These are phyloP conservation scores for Agonum fuliginosum DNA, from an alignment of 2,888 invertebrate genomes.

Conservation along the genomic window DNA sequence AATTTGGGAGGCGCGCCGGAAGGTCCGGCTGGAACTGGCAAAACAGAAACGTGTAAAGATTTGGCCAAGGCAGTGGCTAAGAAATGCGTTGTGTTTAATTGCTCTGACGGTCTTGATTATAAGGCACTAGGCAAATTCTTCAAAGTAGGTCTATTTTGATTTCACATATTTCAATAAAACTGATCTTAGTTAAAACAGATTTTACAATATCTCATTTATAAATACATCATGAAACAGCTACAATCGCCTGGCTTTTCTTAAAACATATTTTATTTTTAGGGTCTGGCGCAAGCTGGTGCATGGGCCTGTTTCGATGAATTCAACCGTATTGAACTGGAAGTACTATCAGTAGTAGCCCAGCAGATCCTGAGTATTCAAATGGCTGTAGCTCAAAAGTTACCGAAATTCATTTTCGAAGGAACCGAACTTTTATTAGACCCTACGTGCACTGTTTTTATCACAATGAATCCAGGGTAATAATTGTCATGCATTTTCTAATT, in stretches of 20 bases:
- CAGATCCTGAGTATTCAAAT: slow-evolving; percentile 94
- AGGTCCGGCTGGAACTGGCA: slow-evolving; percentile 95
- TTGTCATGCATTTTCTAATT: no score
- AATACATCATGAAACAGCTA: no score
- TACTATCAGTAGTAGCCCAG: slow-evolving; percentile 94
- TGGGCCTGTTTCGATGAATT: slow-evolving; percentile 98
- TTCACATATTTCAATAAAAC: no score
- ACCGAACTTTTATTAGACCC: slow-evolving; percentile 92
- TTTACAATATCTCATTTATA: no score
- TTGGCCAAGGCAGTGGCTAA: slow-evolving; percentile 96
- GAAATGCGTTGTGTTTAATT: slow-evolving; percentile 97
- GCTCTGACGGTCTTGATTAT: slow-evolving; percentile 94
- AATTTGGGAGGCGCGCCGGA: slow-evolving; percentile 95
- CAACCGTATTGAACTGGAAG: slow-evolving; percentile 94
- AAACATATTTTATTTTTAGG: no score
- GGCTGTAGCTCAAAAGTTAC: slow-evolving; percentile 86
- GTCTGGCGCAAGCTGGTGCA: slow-evolving; percentile 91
- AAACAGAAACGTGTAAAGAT: slow-evolving; percentile 96
- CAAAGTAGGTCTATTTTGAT: no score
- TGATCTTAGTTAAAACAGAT: no score
- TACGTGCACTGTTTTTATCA: slow-evolving; percentile 79
- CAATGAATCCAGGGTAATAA: neutral
- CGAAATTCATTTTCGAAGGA: slow-evolving; percentile 92
- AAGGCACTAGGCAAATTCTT: slow-evolving; percentile 97
- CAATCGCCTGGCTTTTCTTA: no score